phyloP scores from a whole-genome alignment of 2,888 invertebrate species.

The Aporophyla nigra region DNA sequence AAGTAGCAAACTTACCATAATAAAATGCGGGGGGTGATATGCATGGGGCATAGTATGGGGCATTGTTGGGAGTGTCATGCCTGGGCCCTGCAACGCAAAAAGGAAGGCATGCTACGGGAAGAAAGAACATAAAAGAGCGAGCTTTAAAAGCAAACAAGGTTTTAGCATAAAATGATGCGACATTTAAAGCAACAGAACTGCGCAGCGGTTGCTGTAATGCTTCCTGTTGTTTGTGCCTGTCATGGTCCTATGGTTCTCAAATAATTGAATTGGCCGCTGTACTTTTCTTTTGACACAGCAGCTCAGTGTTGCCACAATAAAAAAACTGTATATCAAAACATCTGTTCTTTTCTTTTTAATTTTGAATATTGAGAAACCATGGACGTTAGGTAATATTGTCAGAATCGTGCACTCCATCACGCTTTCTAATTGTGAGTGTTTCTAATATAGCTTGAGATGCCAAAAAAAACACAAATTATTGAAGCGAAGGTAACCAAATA shows the following conservation, averaged over 20 bases:
- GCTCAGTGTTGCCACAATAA: constrained; percentile 16
- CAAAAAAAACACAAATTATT: constrained; percentile 19
- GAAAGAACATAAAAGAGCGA: constrained; percentile 75
- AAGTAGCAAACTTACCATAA: constrained; percentile 86
- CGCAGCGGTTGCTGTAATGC: constrained; percentile 36
- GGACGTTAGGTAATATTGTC: constrained; percentile 31
- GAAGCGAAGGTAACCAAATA: constrained; percentile 38
- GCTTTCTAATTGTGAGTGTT: constrained; percentile 32
- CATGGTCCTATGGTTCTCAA: constrained; percentile 34
- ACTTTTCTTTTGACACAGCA: neutral
- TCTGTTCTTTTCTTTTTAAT: neutral
- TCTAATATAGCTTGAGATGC: constrained; percentile 29
- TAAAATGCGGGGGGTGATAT: constrained; percentile 90
- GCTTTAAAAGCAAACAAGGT: constrained; percentile 65
- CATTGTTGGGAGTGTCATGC: constrained; percentile 89
- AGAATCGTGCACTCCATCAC: constrained; percentile 60
- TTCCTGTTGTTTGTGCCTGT: constrained; percentile 17
- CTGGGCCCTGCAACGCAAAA: constrained; percentile 89
- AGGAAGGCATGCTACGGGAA: constrained; percentile 87
- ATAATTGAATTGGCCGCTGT: neutral
- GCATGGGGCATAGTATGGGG: constrained; percentile 90
- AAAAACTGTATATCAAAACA: neutral
- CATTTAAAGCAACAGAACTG: constrained; percentile 73
- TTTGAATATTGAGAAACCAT: constrained; percentile 35
- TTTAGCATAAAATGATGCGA: constrained; percentile 70